Evolutionary conservation across 2,888 invertebrate genomes (phyloP), one percentile per base, ranked within the genome.

Genomic region (Epistrophe grossulariae): DNA sequence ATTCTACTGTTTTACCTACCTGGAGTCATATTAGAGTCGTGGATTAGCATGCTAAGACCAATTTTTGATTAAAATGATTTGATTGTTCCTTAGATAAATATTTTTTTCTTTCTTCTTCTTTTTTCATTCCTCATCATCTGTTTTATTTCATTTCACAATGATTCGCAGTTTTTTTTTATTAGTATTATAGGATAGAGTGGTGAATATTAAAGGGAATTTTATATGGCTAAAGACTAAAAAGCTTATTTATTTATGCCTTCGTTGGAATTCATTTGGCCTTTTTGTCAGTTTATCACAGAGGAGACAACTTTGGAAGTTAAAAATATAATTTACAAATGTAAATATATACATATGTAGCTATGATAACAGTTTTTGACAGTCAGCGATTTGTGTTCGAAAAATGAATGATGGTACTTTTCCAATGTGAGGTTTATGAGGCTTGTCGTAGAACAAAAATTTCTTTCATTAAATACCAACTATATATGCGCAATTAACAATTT

Each of bases 21-120:
- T 59, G 59, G 35, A 7, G 35, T 31, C 17, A 11, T 7, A n/a
- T 38, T 38, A 57, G n/a, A n/a, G n/a, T n/a, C n/a, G n/a, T n/a
- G n/a, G 78, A 82, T 82, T 72, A 76, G 78, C 78, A 82, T 85
- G 64, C 78, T 50, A 70, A 71, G 43, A 71, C 59, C 62, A 74
- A 74, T 74, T 85, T 55, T 85, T 82, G 82, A 85, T 85, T 74
- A 74, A 85, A 38, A 71, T 19, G 62, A 62, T 64, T 74, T 71
- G 78, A 78, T 71, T 85, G 50, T 68, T 60, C 19, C 13, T 66
- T 55, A 31, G 64, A 66, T 64, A 31, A 31, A 19, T 64, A 24
- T 28, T 43, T 24, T 43, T 43, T 10, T n/a, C 13, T 13, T 17
- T 13, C 24, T 24, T 24, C 24, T 24, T 24, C 24, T 55, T 28